These are phyloP conservation scores for Chauna torquata DNA, from an alignment of 2,113 vertebrate species.

Conservation along the genomic window DNA sequence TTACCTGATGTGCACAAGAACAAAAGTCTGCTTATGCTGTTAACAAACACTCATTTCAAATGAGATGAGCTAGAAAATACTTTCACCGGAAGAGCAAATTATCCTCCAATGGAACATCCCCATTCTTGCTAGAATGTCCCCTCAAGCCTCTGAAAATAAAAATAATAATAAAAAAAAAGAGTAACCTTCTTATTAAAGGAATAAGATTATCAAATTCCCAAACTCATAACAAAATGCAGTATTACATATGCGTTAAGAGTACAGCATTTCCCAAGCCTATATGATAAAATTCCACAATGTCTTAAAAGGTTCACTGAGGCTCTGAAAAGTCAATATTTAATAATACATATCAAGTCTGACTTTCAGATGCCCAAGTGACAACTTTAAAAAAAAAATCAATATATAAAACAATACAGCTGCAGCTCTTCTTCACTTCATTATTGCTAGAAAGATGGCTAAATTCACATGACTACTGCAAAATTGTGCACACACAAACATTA, in stretches of 20 bases:
- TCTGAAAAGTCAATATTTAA: slow-evolving; percentile 12
- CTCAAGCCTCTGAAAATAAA: background rate
- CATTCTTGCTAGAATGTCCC: background rate
- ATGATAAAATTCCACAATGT: background rate
- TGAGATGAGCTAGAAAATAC: background rate
- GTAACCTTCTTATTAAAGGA: background rate
- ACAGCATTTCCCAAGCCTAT: background rate
- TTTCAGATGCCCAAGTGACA: background rate
- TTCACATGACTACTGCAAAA: background rate
- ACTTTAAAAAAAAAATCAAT: background rate
- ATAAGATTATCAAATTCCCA: background rate
- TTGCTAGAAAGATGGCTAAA: background rate
- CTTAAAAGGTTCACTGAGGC: background rate
- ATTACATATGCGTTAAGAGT: background rate
- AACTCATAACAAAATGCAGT: background rate
- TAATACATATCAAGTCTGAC: background rate
- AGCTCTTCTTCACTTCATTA: background rate
- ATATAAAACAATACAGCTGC: background rate
- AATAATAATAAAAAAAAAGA: background rate
- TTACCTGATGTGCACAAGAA: background rate
- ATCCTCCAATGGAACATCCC: background rate
- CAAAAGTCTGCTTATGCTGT: background rate
- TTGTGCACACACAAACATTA: background rate
- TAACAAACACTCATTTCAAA: background rate
- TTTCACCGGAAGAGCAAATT: background rate